Percentiles rank a stretch among this genome's conserved stretches.
phyloP scores from a whole-genome alignment of 2,888 invertebrate genomes.

The Scaptodrosophila latifasciaeformis region DNA sequence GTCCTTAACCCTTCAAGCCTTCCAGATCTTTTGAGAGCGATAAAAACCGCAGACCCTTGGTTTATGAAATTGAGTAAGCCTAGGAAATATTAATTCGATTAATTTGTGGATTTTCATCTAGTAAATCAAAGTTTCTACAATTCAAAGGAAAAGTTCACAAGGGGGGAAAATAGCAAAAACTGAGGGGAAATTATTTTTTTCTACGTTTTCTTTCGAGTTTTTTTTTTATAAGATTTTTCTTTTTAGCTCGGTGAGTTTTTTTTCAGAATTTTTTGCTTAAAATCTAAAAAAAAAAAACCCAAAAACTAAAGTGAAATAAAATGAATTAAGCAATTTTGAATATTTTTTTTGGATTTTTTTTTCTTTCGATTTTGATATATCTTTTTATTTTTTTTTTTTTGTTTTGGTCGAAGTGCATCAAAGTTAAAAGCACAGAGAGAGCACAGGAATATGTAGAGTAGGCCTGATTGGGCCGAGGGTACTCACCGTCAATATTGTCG shows the following conservation, averaged over 20 bases:
- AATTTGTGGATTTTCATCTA: no score
- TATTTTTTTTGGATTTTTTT: constrained; percentile 12
- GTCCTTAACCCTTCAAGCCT: no score
- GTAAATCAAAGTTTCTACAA: no score
- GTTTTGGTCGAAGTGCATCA: background rate
- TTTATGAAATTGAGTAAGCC: no score
- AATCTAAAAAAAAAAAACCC: background rate
- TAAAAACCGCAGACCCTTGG: no score
- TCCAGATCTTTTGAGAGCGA: no score
- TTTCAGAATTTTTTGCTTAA: no score
- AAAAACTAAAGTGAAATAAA: no score
- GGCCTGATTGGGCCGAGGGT: constrained; percentile 15
- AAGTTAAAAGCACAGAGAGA: constrained; percentile 51
- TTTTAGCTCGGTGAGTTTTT: no score
- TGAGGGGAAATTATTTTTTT: constrained; percentile 21
- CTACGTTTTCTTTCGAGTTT: constrained; percentile 22
- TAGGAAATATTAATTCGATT: no score
- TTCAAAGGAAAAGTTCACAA: constrained; percentile 10
- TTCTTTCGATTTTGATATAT: constrained; percentile 27
- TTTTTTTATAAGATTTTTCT: no score
- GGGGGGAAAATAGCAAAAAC: no score
- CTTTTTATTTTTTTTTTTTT: background rate
- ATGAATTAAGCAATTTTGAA: background rate
- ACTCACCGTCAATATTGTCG: constrained; percentile 86
- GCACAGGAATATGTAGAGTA: constrained; percentile 18